Percentiles rank a stretch among this genome's conserved stretches.
These are phyloP conservation scores for Phaethon lepturus DNA, from an alignment of 2,113 vertebrate species.

Conservation along the genomic window DNA sequence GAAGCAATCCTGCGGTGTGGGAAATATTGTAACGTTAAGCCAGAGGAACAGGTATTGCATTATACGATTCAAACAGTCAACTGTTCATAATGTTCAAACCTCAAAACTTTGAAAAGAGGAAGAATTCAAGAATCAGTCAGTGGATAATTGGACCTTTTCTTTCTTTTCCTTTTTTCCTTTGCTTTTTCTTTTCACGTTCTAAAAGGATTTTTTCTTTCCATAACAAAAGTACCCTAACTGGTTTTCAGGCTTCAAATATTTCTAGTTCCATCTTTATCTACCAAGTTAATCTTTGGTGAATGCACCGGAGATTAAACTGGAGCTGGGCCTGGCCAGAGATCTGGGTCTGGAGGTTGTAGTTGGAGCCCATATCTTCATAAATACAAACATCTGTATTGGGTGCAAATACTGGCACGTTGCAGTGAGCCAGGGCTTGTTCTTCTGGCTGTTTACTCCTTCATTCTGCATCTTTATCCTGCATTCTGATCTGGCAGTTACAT, in stretches of 20 bases:
- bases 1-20: slow-evolving; percentile 78
- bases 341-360: slow-evolving; percentile 13
- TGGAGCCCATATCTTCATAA: slow-evolving; percentile 23
- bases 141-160: background rate
- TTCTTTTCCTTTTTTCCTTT: background rate
- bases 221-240: slow-evolving; percentile 35
- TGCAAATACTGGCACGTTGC: slow-evolving; percentile 49
- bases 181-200: background rate
- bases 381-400: slow-evolving; percentile 30
- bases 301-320: slow-evolving; percentile 49
- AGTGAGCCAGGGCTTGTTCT: slow-evolving; percentile 50
- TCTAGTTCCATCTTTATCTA: slow-evolving; percentile 63
- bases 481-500: slow-evolving; percentile 65
- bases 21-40: slow-evolving; percentile 76
- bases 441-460: slow-evolving; percentile 25
- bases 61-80: slow-evolving; percentile 75
- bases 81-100: slow-evolving; percentile 71
- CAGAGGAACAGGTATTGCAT: slow-evolving; percentile 80
- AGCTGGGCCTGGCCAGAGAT: slow-evolving; percentile 38
- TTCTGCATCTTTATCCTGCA: slow-evolving; percentile 44
- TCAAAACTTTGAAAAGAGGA: slow-evolving; percentile 73
- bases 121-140: slow-evolving; percentile 46
- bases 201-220: background rate
- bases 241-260: slow-evolving; percentile 54
- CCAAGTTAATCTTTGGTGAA: slow-evolving; percentile 55